Base-by-base conservation (phyloP, 2,113 vertebrate genomes). In the Podarcis cretensis region DNA sequence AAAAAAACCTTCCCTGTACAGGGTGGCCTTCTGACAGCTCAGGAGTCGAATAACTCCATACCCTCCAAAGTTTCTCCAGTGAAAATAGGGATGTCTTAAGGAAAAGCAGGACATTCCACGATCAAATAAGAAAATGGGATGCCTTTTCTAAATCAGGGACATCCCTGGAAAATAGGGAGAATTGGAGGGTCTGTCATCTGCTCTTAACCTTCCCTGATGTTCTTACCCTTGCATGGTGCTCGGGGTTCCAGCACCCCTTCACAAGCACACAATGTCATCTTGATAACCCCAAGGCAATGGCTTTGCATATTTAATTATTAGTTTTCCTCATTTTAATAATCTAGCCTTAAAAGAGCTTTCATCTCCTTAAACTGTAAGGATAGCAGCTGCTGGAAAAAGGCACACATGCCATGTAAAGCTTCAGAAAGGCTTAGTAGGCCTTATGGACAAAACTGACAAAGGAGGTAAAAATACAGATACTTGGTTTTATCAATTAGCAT, bases 211-310 rank as follows among this genome's bases (percentile, higher is more conserved):
- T 91, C 89, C 76, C 9, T 88, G 32, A 57, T 75, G 37, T 71
- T 57, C 32, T 87, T 84, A 8, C 77, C 63, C 84, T 87, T 91
- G 73, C 32, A 59, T 71, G 65, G 73, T 66, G 37, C 63, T 71
- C 87, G 85, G 14, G 69, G 84, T 8, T 83, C 87, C 30, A 18
- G 40, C 21, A 57, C 69, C 74, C 6, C 32, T 14, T 76, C 6
- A 6, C 18, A 63, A 63, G 2, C 59, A 63, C 14, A 85, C 48
- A 91, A 85, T 91, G 88, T 35, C 30, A 83, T 57, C 30, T 77
- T 73, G 83, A 32, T 83, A 91, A 89, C 40, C 69, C 16, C 32
- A n/a, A 59, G 66, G 76, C 90, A 88, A 90, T 37, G 16, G 71
- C 83, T 87, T 91, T 32, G 65, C 4, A 43, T 9, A 48, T 2